These are phyloP conservation scores for Dendrolimus houi DNA, from an alignment of 2,888 invertebrate species.

Conservation along the genomic window DNA sequence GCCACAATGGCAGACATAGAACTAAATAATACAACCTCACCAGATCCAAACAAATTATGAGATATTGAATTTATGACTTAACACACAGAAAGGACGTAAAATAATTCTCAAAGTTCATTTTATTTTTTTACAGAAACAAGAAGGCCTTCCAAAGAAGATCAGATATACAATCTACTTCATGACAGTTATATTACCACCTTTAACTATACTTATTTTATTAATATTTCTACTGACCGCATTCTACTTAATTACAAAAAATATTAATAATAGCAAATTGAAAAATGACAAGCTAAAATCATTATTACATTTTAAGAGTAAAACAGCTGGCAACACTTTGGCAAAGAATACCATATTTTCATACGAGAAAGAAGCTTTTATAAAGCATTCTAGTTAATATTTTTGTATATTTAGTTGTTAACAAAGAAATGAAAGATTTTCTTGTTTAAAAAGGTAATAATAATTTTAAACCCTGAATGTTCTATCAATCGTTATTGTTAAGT, in stretches of 20 bases:
- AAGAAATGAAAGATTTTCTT: background rate
- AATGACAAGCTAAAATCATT: conserved; percentile 38
- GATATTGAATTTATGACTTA: too few species aligned
- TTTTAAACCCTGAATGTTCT: too few species aligned
- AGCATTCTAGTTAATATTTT: conserved; percentile 20
- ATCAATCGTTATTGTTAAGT: too few species aligned
- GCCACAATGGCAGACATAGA: too few species aligned
- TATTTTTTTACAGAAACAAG: conserved; percentile 71
- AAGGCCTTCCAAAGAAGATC: conserved; percentile 70
- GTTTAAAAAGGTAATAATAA: too few species aligned
- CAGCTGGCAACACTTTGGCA: conserved; percentile 28
- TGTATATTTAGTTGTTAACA: background rate
- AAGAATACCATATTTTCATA: conserved; percentile 48
- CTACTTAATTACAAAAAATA: conserved; percentile 41
- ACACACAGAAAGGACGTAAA: too few species aligned
- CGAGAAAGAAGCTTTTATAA: conserved; percentile 51
- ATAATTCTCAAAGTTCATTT: background rate
- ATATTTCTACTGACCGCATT: conserved; percentile 35
- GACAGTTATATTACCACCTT: conserved; percentile 65
- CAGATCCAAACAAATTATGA: too few species aligned
- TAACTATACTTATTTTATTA: conserved; percentile 43
- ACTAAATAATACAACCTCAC: too few species aligned
- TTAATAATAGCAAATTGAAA: conserved; percentile 32
- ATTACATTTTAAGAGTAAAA: conserved; percentile 44
- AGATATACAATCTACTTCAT: conserved; percentile 62